Percentiles rank a stretch among this genome's conserved stretches.
These are phyloP conservation scores for Penaeus vannamei DNA, from an alignment of 1,140 invertebrate species.

Conservation along the genomic window DNA sequence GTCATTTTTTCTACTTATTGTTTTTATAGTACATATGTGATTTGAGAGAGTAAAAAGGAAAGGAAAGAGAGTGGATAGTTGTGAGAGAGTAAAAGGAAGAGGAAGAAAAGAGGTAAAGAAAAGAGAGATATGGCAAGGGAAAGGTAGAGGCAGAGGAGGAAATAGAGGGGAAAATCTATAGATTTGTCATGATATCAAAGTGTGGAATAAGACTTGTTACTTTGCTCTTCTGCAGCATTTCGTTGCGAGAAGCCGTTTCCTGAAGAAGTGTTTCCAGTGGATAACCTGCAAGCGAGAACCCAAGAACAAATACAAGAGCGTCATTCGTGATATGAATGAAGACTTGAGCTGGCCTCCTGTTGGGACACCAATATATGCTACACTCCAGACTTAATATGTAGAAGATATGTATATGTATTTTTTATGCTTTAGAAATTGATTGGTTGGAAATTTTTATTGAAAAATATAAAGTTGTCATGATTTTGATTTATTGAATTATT, in stretches of 20 bases:
- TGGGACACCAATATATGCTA: slow-evolving; percentile 8
- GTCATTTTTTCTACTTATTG: too few species aligned
- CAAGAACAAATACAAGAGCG: slow-evolving; percentile 66
- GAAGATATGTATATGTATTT: not conserved
- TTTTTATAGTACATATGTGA: too few species aligned
- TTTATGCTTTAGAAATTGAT: not conserved
- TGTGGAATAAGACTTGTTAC: not conserved
- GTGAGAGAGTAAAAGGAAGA: too few species aligned
- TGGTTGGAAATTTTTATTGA: too few species aligned
- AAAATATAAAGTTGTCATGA: too few species aligned
- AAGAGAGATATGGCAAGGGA: too few species aligned
- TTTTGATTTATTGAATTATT: too few species aligned
- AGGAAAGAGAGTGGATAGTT: too few species aligned
- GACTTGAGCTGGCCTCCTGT: slow-evolving; percentile 66
- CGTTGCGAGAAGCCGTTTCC: not conserved
- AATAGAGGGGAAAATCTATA: not conserved
- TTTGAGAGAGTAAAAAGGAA: too few species aligned
- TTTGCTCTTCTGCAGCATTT: slow-evolving; percentile 4
- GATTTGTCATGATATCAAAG: too few species aligned
- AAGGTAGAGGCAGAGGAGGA: not conserved
- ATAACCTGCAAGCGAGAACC: slow-evolving; percentile 43
- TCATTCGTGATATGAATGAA: slow-evolving; percentile 63
- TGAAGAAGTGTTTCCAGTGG: slow-evolving; percentile 56
- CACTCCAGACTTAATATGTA: not conserved
- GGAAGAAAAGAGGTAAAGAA: too few species aligned